Conservation (phyloP, 2,888 invertebrate genomes). For the Drosophila birchii region DNA sequence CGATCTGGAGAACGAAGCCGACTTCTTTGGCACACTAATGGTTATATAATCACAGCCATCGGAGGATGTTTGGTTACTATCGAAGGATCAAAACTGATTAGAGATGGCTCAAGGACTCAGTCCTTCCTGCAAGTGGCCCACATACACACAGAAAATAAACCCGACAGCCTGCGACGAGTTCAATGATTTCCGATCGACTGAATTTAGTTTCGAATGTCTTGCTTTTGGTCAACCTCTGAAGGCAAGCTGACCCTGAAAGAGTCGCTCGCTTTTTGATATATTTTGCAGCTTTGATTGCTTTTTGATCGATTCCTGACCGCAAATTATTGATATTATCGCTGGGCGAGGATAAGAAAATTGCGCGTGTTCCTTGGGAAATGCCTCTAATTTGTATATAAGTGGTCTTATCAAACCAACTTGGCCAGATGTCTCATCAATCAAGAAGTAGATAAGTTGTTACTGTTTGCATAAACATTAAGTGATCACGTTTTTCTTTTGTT, state of each 20-base stretch:
- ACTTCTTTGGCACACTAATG: constrained; percentile 70
- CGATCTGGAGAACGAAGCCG: constrained; percentile 72
- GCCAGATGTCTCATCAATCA: constrained; percentile 46
- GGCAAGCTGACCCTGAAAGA: constrained; percentile 15
- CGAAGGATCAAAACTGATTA: not conserved
- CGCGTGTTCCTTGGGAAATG: constrained; percentile 37
- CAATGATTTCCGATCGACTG: constrained; percentile 67
- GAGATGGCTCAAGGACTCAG: constrained; percentile 1
- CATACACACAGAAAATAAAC: not conserved
- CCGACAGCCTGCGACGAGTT: constrained; percentile 46
- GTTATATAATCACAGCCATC: constrained; percentile 70
- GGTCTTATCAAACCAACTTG: constrained; percentile 19
- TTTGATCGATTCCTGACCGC: constrained; percentile 66
- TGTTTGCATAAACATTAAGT: constrained; percentile 41
- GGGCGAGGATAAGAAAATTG: constrained; percentile 12
- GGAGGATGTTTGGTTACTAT: constrained; percentile 62
- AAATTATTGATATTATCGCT: constrained; percentile 40
- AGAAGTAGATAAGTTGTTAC: constrained; percentile 12
- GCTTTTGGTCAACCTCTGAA: constrained; percentile 18
- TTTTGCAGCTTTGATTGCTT: constrained; percentile 60
- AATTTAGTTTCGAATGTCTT: constrained; percentile 12
- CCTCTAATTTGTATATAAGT: constrained; percentile 29
- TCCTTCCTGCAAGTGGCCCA: constrained; percentile 20
- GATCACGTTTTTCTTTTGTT: constrained; percentile 45
- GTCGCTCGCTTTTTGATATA: constrained; percentile 11